Conservation (phyloP, 2,888 invertebrate species). For the Acronicta alni region DNA sequence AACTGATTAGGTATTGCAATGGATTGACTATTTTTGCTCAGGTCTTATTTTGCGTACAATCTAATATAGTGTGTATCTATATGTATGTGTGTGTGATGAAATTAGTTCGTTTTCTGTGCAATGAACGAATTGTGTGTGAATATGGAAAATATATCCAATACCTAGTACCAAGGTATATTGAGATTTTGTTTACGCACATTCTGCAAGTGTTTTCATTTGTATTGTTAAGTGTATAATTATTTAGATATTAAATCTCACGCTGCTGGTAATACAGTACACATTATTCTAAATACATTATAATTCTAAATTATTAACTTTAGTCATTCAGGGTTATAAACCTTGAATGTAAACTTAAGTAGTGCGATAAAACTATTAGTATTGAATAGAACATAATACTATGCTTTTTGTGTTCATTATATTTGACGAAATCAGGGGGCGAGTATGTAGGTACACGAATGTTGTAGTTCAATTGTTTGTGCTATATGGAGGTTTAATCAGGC, state of each 20-base stretch:
- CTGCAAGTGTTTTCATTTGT: neutral
- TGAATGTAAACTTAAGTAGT: neutral
- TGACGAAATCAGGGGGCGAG: slow-evolving; percentile 20
- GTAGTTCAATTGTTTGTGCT: neutral
- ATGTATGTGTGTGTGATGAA: too few relatives aligned
- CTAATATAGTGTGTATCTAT: too few relatives aligned
- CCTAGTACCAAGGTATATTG: too few relatives aligned
- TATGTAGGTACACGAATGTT: neutral
- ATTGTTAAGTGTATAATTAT: neutral
- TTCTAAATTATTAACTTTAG: slow-evolving; percentile 7
- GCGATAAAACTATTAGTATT: slow-evolving; percentile 1
- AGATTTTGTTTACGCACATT: slow-evolving; percentile 27
- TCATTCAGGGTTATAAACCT: neutral
- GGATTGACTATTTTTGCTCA: too few relatives aligned
- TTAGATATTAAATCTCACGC: neutral
- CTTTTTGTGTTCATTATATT: slow-evolving; percentile 37
- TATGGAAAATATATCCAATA: too few relatives aligned
- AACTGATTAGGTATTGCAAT: too few relatives aligned
- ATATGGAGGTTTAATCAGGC: neutral
- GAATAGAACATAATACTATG: slow-evolving; percentile 7
- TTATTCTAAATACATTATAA: slow-evolving; percentile 4
- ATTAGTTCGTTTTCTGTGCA: too few relatives aligned
- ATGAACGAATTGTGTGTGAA: too few relatives aligned
- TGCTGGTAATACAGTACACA: neutral
- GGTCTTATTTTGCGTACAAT: too few relatives aligned